phyloP scores from a whole-genome alignment of 2,113 vertebrate species.

The Lethenteron camtschaticum region DNA sequence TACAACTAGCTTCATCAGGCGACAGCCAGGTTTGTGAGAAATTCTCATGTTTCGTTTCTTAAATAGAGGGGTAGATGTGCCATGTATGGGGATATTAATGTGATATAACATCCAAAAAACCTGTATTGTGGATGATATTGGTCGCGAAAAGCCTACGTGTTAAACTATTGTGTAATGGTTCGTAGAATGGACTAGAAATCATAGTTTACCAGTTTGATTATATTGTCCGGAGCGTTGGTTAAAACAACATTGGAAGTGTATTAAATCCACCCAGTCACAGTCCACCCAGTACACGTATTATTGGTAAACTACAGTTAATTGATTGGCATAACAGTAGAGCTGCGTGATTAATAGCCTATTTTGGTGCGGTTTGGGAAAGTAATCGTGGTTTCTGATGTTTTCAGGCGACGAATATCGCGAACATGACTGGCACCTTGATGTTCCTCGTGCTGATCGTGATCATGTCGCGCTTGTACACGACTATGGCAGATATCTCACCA shows the following conservation, averaged over 20 bases:
- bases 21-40: too few species aligned
- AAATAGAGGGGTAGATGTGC: too few species aligned
- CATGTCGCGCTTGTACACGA: constrained; percentile 35
- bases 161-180: too few species aligned
- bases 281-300: neutral
- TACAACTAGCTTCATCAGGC: too few species aligned
- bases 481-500: constrained; percentile 38
- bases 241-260: neutral
- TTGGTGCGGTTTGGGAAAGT: neutral
- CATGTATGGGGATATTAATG: too few species aligned
- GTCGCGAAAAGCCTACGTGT: too few species aligned
- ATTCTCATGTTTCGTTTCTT: too few species aligned
- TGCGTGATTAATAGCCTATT: neutral
- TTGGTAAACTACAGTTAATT: neutral
- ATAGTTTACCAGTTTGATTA: too few species aligned
- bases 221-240: neutral
- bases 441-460: constrained; percentile 35
- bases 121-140: too few species aligned
- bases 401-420: constrained; percentile 36
- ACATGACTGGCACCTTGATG: constrained; percentile 34
- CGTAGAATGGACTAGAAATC: too few species aligned
- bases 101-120: too few species aligned
- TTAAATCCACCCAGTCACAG: neutral
- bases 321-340: neutral
- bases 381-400: constrained; percentile 1